Conservation (phyloP, 2,113 vertebrate species). For the Eira barbara region DNA sequence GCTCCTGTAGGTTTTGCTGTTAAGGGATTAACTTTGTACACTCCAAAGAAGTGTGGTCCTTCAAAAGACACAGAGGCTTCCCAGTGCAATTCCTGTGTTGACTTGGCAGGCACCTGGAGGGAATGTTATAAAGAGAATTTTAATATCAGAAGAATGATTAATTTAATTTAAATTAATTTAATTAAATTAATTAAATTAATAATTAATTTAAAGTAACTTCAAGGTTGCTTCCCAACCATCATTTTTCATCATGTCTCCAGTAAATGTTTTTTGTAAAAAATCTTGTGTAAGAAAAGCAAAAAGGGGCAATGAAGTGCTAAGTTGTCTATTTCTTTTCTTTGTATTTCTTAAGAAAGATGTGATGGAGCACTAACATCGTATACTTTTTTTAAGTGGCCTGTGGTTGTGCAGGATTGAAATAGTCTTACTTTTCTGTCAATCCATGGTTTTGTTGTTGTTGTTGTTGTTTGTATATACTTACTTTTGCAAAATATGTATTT, state of each 20-base stretch:
- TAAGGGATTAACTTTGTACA: background rate
- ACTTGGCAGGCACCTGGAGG: background rate
- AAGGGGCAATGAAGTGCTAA: background rate
- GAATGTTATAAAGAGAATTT: background rate
- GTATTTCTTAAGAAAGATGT: constrained; percentile 21
- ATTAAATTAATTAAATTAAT: no score
- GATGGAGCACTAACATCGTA: background rate
- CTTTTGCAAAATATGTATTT: background rate
- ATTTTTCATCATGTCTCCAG: background rate
- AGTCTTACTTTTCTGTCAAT: background rate
- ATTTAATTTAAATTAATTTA: constrained; percentile 19
- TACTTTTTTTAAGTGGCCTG: background rate
- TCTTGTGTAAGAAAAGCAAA: background rate
- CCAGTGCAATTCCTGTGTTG: background rate
- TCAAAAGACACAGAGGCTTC: background rate
- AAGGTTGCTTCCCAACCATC: background rate
- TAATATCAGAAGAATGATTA: background rate
- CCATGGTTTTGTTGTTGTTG: background rate
- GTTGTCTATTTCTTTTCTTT: background rate
- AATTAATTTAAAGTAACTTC: background rate
- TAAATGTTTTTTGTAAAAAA: background rate
- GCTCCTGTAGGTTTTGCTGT: background rate
- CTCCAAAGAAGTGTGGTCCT: background rate
- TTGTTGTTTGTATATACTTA: background rate
- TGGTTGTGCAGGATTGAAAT: background rate